Evolutionary conservation across 2,888 invertebrate genomes (phyloP), one percentile per base, ranked within the genome.

Genomic region (Pammene fasciana): DNA sequence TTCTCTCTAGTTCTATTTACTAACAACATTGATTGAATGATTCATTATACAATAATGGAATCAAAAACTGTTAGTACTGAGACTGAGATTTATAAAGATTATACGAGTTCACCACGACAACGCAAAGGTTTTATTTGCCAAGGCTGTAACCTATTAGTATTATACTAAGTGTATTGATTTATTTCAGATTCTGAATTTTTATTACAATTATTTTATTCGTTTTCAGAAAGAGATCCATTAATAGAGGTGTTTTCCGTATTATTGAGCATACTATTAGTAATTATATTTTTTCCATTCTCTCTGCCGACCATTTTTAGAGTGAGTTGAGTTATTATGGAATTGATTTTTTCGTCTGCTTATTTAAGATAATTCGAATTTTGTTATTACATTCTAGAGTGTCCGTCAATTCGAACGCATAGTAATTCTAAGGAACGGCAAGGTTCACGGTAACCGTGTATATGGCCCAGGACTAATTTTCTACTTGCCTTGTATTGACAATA

Each of bases 381-480:
- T 38, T 50, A 26, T 66, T 26, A 1, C 43, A 16, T 78, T 80
- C 43, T 70, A 95, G 94, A 94, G 95, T 11, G 95, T 96, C 0
- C 95, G 96, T 70, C 97, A 97, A 81, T 97, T 96, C 82, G 96
- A 97, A 86, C 92, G 97, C 79, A 95, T 95, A 1, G 95, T 97
- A 0, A 97, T 97, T 78, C 96, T 97, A 83, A 94, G 97, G 34
- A 94, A 97, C 84, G 97, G 97, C 13, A 94, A 97, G 72, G 84
- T 97, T 50, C 88, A 92, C 62, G 90, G 92, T 57, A 95, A 95
- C 26, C 94, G 94, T 6, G 94, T 95, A 1, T 93, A 95, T 72
- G 97, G 97, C 0, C 95, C 96, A 48, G 97, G 97, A 7, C 96
- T 98, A 73, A 96, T 98, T 81, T 97, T 97, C 86, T 95, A 97